Evolutionary conservation across 1,140 invertebrate genomes (phyloP).

Genomic region (Arion vulgaris): DNA sequence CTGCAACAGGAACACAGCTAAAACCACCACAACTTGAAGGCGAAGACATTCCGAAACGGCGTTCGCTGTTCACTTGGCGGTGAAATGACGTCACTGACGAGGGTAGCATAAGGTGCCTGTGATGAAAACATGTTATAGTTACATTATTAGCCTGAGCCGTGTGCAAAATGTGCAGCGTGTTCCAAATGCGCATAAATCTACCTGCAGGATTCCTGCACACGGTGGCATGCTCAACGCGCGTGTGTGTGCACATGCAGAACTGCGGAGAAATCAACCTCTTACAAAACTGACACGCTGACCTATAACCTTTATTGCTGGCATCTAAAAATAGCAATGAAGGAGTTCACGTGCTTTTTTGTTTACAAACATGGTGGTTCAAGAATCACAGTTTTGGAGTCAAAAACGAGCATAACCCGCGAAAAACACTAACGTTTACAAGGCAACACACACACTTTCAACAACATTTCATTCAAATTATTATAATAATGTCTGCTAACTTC

Average conservation of each 20-base stretch:
- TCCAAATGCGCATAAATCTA: constrained; percentile 9
- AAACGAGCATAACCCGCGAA: too few species aligned
- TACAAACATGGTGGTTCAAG: constrained; percentile 28
- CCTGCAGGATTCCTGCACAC: neutral
- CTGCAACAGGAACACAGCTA: constrained; percentile 28
- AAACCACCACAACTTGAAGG: constrained; percentile 16
- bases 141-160: neutral
- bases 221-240: neutral
- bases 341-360: constrained; percentile 37
- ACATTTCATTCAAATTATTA: too few species aligned
- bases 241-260: too few species aligned
- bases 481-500: too few species aligned
- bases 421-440: too few species aligned
- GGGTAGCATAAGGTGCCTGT: constrained; percentile 38
- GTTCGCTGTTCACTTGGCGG: constrained; percentile 41
- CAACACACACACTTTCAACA: too few species aligned
- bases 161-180: constrained; percentile 14
- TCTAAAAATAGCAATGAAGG: constrained; percentile 23
- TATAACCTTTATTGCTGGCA: neutral
- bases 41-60: constrained; percentile 46
- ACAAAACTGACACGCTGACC: neutral
- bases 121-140: neutral
- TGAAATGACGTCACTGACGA: constrained; percentile 46
- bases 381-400: too few species aligned
- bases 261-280: neutral